Percentiles rank a stretch among this genome's conserved stretches.
phyloP scores from a whole-genome alignment of 2,113 vertebrate species.

The Zingel zingel region DNA sequence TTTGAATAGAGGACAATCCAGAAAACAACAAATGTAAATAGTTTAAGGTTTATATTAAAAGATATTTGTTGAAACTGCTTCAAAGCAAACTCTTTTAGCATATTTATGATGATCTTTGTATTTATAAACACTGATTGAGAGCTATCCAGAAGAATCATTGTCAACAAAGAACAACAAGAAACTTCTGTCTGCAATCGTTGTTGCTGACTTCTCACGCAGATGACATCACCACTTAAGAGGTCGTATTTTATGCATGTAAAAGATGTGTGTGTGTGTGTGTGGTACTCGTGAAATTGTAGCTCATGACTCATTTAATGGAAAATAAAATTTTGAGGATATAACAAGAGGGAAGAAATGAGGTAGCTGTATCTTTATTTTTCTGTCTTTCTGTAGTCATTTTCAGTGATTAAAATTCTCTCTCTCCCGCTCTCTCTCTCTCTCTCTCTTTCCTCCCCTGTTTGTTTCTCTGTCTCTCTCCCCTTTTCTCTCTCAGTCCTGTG shows the following conservation, averaged over 20 bases:
- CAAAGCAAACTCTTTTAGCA: constrained; percentile 7
- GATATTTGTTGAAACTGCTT: constrained; percentile 22
- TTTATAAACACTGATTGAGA: constrained; percentile 28
- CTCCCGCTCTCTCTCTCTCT: background rate
- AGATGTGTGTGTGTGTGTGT: background rate
- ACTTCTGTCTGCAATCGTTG: background rate
- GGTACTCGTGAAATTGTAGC: background rate
- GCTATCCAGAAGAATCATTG: constrained; percentile 17
- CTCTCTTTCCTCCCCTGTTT: constrained; percentile 26
- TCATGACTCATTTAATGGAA: constrained; percentile 24
- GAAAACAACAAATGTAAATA: constrained; percentile 50
- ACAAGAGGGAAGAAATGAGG: background rate
- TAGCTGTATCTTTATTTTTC: background rate
- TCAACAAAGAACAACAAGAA: constrained; percentile 31
- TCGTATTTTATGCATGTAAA: background rate
- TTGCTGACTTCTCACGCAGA: constrained; percentile 16
- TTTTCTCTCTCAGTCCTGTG: constrained; percentile 39
- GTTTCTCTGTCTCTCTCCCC: constrained; percentile 21
- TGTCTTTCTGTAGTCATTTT: constrained; percentile 20
- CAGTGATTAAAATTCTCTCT: constrained; percentile 14
- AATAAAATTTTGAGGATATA: constrained; percentile 6
- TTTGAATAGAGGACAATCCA: constrained; percentile 33
- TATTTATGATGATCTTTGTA: constrained; percentile 6
- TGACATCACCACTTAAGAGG: constrained; percentile 28
- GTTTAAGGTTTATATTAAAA: constrained; percentile 32